Base-by-base conservation (phyloP, 2,113 vertebrate genomes). In the Xiphias gladius region DNA sequence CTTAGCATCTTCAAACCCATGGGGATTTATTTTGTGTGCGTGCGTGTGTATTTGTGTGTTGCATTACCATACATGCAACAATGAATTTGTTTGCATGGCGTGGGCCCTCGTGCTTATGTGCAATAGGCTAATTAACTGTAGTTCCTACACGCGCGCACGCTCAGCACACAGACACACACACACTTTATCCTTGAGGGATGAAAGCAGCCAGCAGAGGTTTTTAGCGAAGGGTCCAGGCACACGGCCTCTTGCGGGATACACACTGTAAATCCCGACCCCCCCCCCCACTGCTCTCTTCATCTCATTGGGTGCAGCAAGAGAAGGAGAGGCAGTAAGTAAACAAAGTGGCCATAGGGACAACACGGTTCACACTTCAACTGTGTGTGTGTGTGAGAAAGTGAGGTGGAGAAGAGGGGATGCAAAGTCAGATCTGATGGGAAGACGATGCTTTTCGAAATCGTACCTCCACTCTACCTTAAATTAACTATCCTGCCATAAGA, bases 1-100 rank as follows among this genome's bases (percentile, higher is more conserved):
- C 90, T 88, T 66, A 76, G 78, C 84, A 14, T 90, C 85, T 80
- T 80, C 87, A 85, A 91, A 86, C 89, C 91, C 85, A 68, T 79
- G 86, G 62, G 88, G 88, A 83, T 79, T 89, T 82, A 61, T 50
- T 7, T 4, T 1, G 6, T 26, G 9, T 59, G 54, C 41, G 24
- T 20, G 9, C 69, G 10, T 37, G n/a, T 79, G 48, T 43, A 39
- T 24, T 11, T 54, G 69, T 55, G 22, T 63, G 59, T 43, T 61
- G n/a, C 79, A 84, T 73, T 89, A 22, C 52, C 17, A 67, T 37
- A 71, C 85, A 65, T 70, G 68, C 72, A 19, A 74, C 59, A 63
- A 11, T 48, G 62, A 63, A 75, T 81, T 55, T 76, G 59, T 43
- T 52, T 78, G 73, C 37, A 20, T 11, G 14, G 76, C 0, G 19